Evolutionary conservation across 2,113 vertebrate species (phyloP).

Genomic region (pig (Sus scrofa)): DNA sequence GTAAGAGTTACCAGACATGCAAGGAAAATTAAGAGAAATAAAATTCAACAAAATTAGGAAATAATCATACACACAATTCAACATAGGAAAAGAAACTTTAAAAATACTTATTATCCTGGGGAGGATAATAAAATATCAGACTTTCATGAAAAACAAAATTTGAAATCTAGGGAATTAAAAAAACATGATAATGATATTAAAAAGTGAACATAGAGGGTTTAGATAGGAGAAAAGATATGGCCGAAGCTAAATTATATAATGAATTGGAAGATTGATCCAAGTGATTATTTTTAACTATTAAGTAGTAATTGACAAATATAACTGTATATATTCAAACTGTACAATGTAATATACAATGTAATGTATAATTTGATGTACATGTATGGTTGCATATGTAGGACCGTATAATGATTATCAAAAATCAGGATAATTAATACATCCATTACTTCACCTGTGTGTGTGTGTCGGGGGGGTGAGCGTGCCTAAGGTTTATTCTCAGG

Average conservation of each 20-base stretch:
- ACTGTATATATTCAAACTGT: neutral
- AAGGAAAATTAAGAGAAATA: neutral
- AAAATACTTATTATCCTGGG: neutral
- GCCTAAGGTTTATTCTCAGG: neutral
- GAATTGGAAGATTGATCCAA: neutral
- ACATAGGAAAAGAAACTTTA: neutral
- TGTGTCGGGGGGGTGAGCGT: neutral
- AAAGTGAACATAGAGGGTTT: neutral
- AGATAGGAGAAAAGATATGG: neutral
- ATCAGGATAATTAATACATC: neutral
- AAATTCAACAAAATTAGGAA: conserved; percentile 5
- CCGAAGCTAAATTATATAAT: neutral
- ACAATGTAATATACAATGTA: neutral
- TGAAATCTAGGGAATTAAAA: neutral
- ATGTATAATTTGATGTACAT: neutral
- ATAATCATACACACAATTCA: neutral
- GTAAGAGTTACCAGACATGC: neutral
- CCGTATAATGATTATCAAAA: neutral
- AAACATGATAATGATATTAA: neutral
- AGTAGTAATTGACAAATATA: neutral
- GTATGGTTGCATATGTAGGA: neutral
- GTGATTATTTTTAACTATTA: neutral
- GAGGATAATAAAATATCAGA: neutral
- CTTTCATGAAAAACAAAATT: neutral
- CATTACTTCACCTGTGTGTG: neutral